These are phyloP conservation scores for Calvadosia cruxmelitensis DNA, from an alignment of 30 jellyfish, hydroid and myxozoan genomes.

Conservation along the genomic window DNA sequence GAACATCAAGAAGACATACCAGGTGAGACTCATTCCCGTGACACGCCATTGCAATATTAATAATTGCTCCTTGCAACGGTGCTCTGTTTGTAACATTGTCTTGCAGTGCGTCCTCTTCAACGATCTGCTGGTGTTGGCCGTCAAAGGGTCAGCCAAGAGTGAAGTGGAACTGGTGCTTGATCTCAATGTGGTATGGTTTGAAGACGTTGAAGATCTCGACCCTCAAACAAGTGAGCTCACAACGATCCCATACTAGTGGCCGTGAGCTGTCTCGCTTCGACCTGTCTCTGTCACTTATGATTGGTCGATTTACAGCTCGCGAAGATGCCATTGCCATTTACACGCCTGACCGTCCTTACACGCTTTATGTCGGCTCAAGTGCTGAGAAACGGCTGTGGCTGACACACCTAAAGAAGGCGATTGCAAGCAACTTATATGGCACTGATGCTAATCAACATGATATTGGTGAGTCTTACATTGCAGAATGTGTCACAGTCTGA, in stretches of 20 bases:
- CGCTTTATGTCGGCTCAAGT: conserved; percentile 60
- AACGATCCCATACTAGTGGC: too few species aligned
- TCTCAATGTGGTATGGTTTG: conserved; percentile 75
- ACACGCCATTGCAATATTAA: too few species aligned
- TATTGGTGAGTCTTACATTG: too few species aligned
- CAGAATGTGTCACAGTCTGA: too few species aligned
- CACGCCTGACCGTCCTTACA: conserved; percentile 91
- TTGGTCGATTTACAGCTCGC: conserved; percentile 28
- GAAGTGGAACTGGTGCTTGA: conserved; percentile 82
- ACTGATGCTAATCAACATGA: conserved; percentile 6
- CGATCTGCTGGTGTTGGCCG: conserved; percentile 80
- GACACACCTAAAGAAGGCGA: conserved; percentile 43
- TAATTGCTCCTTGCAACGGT: background rate
- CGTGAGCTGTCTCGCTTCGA: too few species aligned
- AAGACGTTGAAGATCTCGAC: conserved; percentile 68
- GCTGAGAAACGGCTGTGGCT: conserved; percentile 79
- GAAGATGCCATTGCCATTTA: conserved; percentile 79
- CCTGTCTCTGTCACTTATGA: background rate
- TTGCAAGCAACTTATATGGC: conserved; percentile 34
- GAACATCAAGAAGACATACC: conserved; percentile 72
- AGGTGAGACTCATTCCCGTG: conserved; percentile 20
- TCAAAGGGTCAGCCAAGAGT: conserved; percentile 59
- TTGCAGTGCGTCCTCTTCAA: conserved; percentile 90
- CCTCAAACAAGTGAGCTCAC: conserved; percentile 78
- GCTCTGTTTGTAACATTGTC: background rate